phyloP scores from a whole-genome alignment of 2,797 vertebrate genomes.

The Octomys mimax region DNA sequence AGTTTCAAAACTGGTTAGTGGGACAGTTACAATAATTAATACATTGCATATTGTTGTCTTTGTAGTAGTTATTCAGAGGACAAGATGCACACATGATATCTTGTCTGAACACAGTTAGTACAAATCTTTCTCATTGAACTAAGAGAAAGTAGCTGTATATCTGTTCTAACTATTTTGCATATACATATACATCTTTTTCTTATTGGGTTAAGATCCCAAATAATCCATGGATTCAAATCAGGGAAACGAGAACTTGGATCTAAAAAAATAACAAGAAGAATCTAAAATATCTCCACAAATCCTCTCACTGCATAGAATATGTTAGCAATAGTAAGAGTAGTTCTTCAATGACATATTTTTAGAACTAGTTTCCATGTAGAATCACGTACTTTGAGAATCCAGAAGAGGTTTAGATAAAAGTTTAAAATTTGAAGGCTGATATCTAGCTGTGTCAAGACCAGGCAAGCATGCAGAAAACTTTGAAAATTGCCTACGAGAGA shows the following conservation, averaged over 20 bases:
- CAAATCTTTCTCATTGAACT: no score
- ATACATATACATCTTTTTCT: not conserved
- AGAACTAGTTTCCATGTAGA: not conserved
- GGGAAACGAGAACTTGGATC: not conserved
- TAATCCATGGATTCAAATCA: not conserved
- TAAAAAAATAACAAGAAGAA: constrained; percentile 24
- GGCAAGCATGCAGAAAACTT: not conserved
- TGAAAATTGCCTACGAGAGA: not conserved
- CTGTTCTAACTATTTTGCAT: no score
- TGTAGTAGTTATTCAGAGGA: no score
- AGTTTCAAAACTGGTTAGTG: no score
- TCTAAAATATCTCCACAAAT: not conserved
- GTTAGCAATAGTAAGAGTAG: not conserved
- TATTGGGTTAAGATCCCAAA: constrained; percentile 7
- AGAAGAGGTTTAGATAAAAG: not conserved
- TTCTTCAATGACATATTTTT: not conserved
- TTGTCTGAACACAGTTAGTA: no score
- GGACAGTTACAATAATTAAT: no score
- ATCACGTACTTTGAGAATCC: not conserved
- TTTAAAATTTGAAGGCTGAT: not conserved
- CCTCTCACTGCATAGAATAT: not conserved
- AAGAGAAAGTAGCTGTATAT: no score
- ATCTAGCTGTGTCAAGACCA: not conserved
- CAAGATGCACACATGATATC: no score
- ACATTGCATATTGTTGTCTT: no score